These are phyloP conservation scores for Galeopterus variegatus DNA, from an alignment of 2,113 vertebrate genomes.

Conservation along the genomic window DNA sequence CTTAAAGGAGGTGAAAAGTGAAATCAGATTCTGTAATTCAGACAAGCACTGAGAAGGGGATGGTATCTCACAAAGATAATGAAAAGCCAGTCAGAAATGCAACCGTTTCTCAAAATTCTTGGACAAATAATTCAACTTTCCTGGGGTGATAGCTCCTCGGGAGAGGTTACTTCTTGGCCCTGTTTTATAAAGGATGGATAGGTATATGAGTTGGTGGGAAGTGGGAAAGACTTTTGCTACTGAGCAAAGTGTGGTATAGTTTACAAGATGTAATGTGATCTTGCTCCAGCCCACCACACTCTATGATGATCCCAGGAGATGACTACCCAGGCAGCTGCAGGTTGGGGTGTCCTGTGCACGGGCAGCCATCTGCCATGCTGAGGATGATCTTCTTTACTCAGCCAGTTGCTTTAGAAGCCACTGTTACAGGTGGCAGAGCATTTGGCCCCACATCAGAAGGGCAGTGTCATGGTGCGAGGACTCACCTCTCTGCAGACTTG, in stretches of 20 bases:
- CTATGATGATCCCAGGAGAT: background rate
- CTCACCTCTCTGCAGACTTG: background rate
- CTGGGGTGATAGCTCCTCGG: background rate
- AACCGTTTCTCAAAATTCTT: background rate
- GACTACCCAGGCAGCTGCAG: background rate
- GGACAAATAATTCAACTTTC: background rate
- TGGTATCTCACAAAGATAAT: background rate
- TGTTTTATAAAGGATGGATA: background rate
- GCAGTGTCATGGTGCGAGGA: background rate
- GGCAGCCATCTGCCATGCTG: background rate
- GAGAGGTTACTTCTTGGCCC: background rate
- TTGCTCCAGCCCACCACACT: background rate
- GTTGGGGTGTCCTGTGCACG: fast-evolving
- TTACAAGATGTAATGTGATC: background rate
- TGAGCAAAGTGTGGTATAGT: background rate
- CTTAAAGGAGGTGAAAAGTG: background rate
- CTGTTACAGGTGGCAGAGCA: background rate
- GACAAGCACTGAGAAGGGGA: background rate
- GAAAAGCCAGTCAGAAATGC: background rate
- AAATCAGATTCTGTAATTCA: background rate
- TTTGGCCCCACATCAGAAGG: background rate
- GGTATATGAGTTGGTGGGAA: background rate
- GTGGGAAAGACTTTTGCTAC: background rate
- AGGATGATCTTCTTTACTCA: background rate
- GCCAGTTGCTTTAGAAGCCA: background rate